Conservation (phyloP, 2,888 invertebrate species). For the Synanthedon andrenaeformis region DNA sequence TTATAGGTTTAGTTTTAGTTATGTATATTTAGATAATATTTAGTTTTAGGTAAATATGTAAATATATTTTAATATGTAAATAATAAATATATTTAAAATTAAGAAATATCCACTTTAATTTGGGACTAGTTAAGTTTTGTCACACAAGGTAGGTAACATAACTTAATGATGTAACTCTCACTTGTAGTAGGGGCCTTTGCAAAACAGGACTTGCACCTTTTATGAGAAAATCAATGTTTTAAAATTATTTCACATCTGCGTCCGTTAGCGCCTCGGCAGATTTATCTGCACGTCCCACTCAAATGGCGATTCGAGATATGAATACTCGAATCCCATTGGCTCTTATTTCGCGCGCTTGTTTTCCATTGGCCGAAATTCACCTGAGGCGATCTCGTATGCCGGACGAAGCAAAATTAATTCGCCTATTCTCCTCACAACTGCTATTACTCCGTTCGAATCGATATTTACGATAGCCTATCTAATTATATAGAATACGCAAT, state of each 20-base stretch:
- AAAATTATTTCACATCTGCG: constrained; percentile 18
- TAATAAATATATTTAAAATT: no score
- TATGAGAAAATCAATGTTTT: no score
- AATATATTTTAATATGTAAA: no score
- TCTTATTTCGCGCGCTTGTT: constrained; percentile 3
- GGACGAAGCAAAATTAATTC: constrained; percentile 15
- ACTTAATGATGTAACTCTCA: no score
- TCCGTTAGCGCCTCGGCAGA: constrained; percentile 8
- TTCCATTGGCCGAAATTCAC: constrained; percentile 15
- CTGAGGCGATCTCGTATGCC: constrained; percentile 13
- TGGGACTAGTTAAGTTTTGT: no score
- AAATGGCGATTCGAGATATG: constrained; percentile 12
- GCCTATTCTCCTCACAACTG: constrained; percentile 10
- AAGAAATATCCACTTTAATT: no score
- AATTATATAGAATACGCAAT: constrained; percentile 14
- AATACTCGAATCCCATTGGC: constrained; percentile 13
- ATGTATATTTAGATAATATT: no score
- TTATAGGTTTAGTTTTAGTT: no score
- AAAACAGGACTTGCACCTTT: no score
- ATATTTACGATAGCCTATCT: constrained; percentile 18
- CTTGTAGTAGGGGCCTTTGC: no score
- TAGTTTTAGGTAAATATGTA: no score
- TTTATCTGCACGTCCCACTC: constrained; percentile 14
- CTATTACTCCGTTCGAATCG: constrained; percentile 12
- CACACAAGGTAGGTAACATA: no score